Conservation (phyloP, 2,888 invertebrate genomes). For the Andrena minutula region DNA sequence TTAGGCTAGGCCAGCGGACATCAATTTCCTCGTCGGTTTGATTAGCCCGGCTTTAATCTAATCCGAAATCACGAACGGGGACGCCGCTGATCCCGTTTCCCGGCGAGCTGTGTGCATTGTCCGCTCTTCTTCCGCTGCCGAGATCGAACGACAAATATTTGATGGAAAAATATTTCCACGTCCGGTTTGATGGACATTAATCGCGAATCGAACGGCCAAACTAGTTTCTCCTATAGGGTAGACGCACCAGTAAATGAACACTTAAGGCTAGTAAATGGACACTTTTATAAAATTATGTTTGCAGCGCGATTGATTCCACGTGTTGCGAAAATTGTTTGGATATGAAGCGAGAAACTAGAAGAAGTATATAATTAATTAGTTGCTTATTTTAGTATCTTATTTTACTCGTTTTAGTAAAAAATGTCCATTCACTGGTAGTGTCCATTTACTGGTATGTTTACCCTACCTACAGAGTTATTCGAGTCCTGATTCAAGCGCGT, state of each 20-base stretch:
- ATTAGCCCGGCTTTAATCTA: slow-evolving; percentile 63
- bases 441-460: no score
- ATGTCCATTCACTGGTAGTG: no score
- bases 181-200: slow-evolving; percentile 2
- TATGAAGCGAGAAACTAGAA: no score
- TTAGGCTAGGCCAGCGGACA: slow-evolving; percentile 55
- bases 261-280: no score
- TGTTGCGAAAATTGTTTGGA: no score
- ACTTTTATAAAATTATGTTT: no score
- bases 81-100: slow-evolving; percentile 14
- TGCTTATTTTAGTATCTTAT: no score
- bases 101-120: not conserved
- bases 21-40: slow-evolving; percentile 62
- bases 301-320: no score
- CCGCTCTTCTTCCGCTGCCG: not conserved
- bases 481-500: not conserved
- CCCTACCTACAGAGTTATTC: not conserved
- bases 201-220: not conserved
- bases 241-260: no score
- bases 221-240: not conserved
- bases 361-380: no score
- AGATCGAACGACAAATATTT: slow-evolving; percentile 37
- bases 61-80: slow-evolving; percentile 60
- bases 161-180: slow-evolving; percentile 31
- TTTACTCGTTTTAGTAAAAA: no score